Conservation (phyloP, 2,797 vertebrate species). For the Neoniphon sammara region DNA sequence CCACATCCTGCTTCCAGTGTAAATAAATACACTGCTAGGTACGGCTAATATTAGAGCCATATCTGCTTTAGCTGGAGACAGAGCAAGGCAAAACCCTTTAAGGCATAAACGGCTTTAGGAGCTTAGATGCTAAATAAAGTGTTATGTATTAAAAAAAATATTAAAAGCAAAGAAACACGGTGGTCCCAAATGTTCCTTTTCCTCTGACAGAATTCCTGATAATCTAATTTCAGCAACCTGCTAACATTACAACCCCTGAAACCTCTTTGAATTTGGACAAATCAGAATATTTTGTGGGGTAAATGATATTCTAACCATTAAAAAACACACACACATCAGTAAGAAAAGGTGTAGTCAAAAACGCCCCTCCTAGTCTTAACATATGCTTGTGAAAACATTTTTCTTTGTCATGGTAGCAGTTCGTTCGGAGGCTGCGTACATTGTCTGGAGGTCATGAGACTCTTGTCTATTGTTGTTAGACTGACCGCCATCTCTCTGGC, state of each 20-base stretch:
- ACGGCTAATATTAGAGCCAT: constrained; percentile 67
- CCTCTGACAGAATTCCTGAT: background rate
- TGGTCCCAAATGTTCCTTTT: background rate
- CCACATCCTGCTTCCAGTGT: constrained; percentile 75
- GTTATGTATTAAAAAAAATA: background rate
- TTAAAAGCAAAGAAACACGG: constrained; percentile 4
- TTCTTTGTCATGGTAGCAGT: constrained; percentile 52
- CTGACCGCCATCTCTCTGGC: constrained; percentile 66
- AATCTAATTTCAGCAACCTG: constrained; percentile 5
- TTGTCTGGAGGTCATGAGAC: constrained; percentile 78
- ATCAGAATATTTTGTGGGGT: constrained; percentile 17
- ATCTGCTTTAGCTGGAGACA: constrained; percentile 52
- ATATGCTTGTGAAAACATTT: constrained; percentile 69
- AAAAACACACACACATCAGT: background rate
- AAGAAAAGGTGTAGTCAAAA: constrained; percentile 28
- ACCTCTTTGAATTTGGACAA: constrained; percentile 4
- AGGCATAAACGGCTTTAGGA: constrained; percentile 55
- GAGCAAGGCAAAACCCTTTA: constrained; percentile 40
- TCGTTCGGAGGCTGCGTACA: constrained; percentile 61
- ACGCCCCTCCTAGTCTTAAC: background rate
- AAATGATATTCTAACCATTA: constrained; percentile 13
- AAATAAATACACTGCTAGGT: constrained; percentile 70
- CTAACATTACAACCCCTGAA: constrained; percentile 10
- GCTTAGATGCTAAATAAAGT: constrained; percentile 8
- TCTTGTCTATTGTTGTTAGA: constrained; percentile 77